Base-by-base conservation (phyloP, 1,140 invertebrate species). In the Argopecten irradians region DNA sequence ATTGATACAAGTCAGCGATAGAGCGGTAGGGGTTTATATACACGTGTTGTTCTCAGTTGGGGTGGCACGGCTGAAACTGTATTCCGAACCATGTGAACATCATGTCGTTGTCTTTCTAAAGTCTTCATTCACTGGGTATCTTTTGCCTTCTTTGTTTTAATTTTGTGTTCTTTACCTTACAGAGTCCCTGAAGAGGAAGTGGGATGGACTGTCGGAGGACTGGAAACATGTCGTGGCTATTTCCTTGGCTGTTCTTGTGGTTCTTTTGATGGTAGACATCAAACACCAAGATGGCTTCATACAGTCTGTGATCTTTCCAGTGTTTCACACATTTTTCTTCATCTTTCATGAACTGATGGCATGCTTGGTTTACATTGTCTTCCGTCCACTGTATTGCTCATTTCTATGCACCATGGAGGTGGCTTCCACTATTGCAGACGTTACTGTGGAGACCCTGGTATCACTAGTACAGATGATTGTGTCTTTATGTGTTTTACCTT, bases 201-300 rank as follows among this genome's bases (percentile, higher is more conserved):
- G 89, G 89, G 86, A 85, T n/a, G 88, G 88, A 71, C 34, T 88
- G 7, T 55, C 43, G 34, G 89, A 90, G 43, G 89, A 90, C 71
- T 86, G 34, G 32, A 90, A 90, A 43, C 86, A 85, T 41, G 84
- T 71, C 33, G 32, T 88, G 9, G 55, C 84, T 33, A 71, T 90
- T 8, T 39, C 86, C 16, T 33, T 84, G 34, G 84, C 88, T 13
- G 85, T 88, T 0, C 28, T 86, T 9, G 46, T 86, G 13, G 87
- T 90, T 3, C 82, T 90, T 34, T 28, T 86, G 13, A 34, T 90
- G 39, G 89, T 87, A 9, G 89, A 90, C 16, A 84, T 82, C 41
- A 87, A 90, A 35, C 87, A 86, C 82, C 28, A 55, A 36, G 34
- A 86, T 86, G 89, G 89, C 39, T 32, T 90, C 41, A 41, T 90